phyloP scores from a whole-genome alignment of 2,888 invertebrate genomes.

The Spisula solida region DNA sequence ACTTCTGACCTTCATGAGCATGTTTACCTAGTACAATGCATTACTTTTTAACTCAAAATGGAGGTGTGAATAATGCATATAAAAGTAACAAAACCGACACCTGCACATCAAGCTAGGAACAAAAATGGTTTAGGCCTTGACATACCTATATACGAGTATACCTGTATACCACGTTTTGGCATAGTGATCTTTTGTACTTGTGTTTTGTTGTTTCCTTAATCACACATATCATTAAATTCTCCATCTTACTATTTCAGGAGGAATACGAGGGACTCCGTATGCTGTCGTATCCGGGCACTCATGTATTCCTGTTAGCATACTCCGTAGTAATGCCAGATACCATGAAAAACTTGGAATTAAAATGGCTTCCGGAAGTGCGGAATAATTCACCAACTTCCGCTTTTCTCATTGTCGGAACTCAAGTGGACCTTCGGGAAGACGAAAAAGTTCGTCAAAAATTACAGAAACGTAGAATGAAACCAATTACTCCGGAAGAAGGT shows the following conservation, averaged over 20 bases:
- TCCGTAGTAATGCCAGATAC: slow-evolving; percentile 85
- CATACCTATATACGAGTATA: no score
- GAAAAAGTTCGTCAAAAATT: slow-evolving; percentile 79
- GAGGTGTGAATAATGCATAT: no score
- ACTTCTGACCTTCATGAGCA: no score
- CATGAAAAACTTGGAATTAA: slow-evolving; percentile 83
- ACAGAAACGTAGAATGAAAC: slow-evolving; percentile 79
- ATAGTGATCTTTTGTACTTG: no score
- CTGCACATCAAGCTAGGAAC: no score
- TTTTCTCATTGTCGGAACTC: slow-evolving; percentile 83
- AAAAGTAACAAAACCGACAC: no score
- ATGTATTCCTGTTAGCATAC: slow-evolving; percentile 85
- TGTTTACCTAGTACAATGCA: no score
- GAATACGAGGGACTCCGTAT: slow-evolving; percentile 85
- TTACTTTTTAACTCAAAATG: no score
- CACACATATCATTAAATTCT: no score
- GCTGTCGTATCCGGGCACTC: slow-evolving; percentile 84
- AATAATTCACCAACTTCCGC: slow-evolving; percentile 80
- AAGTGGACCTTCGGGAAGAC: slow-evolving; percentile 83
- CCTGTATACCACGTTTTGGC: no score
- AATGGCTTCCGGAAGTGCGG: slow-evolving; percentile 84
- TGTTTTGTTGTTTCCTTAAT: no score
- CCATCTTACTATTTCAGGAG: slow-evolving; percentile 76
- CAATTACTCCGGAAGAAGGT: slow-evolving; percentile 79
- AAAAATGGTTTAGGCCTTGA: no score